Evolutionary conservation across 2,888 invertebrate genomes (phyloP), one percentile per base, ranked within the genome.

Genomic region (Yponomeuta plumbellus): DNA sequence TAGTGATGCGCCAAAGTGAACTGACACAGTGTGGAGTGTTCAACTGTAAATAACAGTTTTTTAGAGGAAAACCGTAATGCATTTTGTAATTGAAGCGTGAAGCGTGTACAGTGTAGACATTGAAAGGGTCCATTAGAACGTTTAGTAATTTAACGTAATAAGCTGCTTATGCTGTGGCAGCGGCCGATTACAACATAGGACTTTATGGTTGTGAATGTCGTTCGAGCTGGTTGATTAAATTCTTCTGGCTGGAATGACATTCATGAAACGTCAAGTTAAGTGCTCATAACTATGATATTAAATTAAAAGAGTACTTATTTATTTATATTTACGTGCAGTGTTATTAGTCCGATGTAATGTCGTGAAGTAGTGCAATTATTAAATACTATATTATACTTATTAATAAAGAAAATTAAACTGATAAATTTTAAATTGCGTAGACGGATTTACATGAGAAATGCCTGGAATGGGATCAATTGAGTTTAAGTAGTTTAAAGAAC

Each of bases 391-490:
- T 21, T 34, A 23, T 59, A 21, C 59, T 20, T 61, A 61, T 61
- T 34, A 34, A 61, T 13, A 22, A 61, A 11, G 4, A 61, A 20
- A 13, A 22, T 17, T 1, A 62, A 62, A 62, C 8, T 62, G 34
- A 62, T 20, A 34, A 64, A 20, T 8, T 11, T 26, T 64, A 64
- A 52, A 22, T 22, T 64, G 63, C 61, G 6, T 61, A 61, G 34
- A 61, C 11, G 61, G 34, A 63, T 61, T 66, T 61, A 62, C 61
- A 64, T 65, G 75, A 82, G 78, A 83, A 84, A 80, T 86, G 90
- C 86, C 90, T 91, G 89, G 90, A 86, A 78, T 73, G 90, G 90
- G 90, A 91, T 83, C 90, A 91, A 91, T 86, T 88, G 85, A 83
- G 79, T 86, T 85, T 89, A 88, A 87, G 86, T 86, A 86, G 85